phyloP scores from a whole-genome alignment of 2,888 invertebrate genomes.

The Tyria jacobaeae region DNA sequence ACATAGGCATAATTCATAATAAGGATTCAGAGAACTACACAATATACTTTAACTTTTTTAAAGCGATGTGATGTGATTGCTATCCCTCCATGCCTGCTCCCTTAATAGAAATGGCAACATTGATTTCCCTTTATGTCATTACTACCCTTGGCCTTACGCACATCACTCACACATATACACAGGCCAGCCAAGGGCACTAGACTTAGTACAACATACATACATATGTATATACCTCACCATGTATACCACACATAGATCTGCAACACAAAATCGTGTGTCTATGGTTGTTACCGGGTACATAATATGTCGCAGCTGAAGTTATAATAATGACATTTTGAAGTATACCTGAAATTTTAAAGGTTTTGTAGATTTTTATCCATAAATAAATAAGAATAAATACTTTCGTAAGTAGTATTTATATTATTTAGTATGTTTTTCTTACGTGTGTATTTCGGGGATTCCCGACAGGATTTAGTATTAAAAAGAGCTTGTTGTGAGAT shows the following conservation, averaged over 20 bases:
- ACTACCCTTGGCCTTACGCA: conserved; percentile 22
- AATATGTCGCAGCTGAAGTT: conserved; percentile 14
- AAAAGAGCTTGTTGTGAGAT: too few relatives aligned
- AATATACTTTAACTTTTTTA: neutral
- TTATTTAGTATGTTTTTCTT: too few relatives aligned
- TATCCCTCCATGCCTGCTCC: neutral
- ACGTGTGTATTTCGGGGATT: too few relatives aligned
- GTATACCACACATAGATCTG: conserved; percentile 14
- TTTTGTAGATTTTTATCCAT: neutral
- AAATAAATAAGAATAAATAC: neutral
- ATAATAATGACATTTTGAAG: neutral
- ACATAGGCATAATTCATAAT: too few relatives aligned
- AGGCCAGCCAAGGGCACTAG: conserved; percentile 19
- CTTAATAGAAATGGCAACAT: neutral
- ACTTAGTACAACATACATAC: conserved; percentile 7
- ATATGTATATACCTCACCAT: neutral
- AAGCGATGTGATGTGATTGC: neutral
- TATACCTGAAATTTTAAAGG: neutral
- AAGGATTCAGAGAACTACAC: neutral
- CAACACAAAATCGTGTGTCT: conserved; percentile 17
- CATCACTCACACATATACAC: conserved; percentile 2
- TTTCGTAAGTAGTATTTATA: neutral
- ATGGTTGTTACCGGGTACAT: conserved; percentile 15
- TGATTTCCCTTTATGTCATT: neutral
- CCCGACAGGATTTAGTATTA: too few relatives aligned